phyloP scores from a whole-genome alignment of 2,888 invertebrate genomes.

The Chrysina gloriosa region DNA sequence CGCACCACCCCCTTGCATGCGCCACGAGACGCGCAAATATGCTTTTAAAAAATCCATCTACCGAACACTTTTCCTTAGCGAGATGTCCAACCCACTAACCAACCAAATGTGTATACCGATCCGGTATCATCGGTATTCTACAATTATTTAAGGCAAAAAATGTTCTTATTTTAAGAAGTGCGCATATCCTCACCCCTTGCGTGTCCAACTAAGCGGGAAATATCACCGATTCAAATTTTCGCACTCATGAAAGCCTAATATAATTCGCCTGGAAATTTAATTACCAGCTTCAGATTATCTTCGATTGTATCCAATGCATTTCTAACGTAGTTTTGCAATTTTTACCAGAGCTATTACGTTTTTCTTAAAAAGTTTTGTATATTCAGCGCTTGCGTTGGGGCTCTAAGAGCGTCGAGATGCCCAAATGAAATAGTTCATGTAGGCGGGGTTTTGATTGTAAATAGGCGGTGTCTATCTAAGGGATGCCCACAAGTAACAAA shows the following conservation, averaged over 20 bases:
- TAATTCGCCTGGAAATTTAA: neutral
- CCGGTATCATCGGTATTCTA: constrained; percentile 15
- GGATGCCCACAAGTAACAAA: constrained; percentile 63
- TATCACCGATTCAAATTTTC: constrained; percentile 11
- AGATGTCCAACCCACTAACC: constrained; percentile 62
- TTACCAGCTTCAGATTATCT: too few species aligned
- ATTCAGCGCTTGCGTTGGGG: constrained; percentile 57
- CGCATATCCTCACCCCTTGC: constrained; percentile 24
- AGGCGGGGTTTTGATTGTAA: constrained; percentile 61
- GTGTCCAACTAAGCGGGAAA: neutral
- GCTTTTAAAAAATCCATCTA: constrained; percentile 60
- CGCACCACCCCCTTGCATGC: constrained; percentile 63
- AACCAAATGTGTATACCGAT: constrained; percentile 58
- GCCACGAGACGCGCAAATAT: constrained; percentile 57
- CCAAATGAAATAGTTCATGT: constrained; percentile 61
- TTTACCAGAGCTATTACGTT: constrained; percentile 9
- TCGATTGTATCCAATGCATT: neutral
- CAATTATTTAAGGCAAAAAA: constrained; percentile 23
- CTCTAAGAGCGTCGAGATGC: constrained; percentile 52
- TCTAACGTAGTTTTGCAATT: neutral
- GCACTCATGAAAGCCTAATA: constrained; percentile 5
- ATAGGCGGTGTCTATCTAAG: constrained; percentile 61
- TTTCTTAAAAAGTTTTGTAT: constrained; percentile 40
- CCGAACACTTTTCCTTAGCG: constrained; percentile 61
- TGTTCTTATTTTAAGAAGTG: constrained; percentile 2